Percentiles rank a stretch among this genome's conserved stretches.
These are phyloP conservation scores for Microtus richardsoni DNA, from an alignment of 2,113 vertebrate genomes.

Conservation along the genomic window DNA sequence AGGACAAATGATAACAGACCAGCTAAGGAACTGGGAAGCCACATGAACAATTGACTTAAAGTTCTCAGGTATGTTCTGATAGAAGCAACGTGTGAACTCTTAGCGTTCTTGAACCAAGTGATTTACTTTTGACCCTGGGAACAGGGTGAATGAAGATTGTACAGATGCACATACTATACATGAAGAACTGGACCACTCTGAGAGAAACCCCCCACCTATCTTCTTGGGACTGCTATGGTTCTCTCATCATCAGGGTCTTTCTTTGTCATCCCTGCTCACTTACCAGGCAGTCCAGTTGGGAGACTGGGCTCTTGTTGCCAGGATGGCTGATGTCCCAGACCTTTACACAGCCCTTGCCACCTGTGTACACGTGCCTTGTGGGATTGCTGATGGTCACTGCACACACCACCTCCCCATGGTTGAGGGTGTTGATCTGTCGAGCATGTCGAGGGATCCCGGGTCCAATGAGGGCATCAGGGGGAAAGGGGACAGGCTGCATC, in stretches of 20 bases:
- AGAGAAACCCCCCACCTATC: not conserved
- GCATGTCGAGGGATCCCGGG: constrained; percentile 91
- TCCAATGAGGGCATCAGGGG: constrained; percentile 91
- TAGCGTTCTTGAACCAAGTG: not conserved
- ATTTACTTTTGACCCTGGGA: not conserved
- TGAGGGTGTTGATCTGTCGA: constrained; percentile 91
- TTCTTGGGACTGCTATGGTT: not conserved
- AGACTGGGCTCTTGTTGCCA: constrained; percentile 92
- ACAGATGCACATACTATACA: not conserved
- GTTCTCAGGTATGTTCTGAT: not conserved
- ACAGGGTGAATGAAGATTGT: not conserved
- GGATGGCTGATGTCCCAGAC: constrained; percentile 93
- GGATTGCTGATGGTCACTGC: constrained; percentile 93
- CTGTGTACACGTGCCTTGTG: constrained; percentile 90
- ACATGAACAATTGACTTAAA: not conserved
- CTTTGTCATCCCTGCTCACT: not conserved
- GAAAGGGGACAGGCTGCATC: constrained; percentile 92
- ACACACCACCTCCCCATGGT: constrained; percentile 91
- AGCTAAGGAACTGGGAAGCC: not conserved
- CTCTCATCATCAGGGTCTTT: not conserved
- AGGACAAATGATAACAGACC: not conserved
- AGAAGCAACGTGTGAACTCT: not conserved
- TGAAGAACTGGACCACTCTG: not conserved
- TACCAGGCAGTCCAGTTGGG: constrained; percentile 92
- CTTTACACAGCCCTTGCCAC: constrained; percentile 91